Percentiles rank a stretch among this genome's conserved stretches.
phyloP scores from a whole-genome alignment of 35 echinoderm and acorn worm species.

The Apostichopus japonicus region DNA sequence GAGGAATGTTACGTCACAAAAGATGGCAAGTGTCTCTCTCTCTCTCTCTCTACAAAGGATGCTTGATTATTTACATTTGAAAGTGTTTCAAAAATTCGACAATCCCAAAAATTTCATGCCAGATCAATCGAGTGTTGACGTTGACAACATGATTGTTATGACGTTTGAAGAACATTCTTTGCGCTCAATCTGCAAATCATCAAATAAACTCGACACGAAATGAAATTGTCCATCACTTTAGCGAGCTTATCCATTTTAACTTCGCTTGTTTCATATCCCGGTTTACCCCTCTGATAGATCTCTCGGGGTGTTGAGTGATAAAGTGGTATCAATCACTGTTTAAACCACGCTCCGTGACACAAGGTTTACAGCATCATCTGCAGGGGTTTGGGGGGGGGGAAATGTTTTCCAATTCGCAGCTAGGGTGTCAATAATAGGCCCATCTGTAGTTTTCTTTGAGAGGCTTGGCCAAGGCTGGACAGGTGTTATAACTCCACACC shows the following conservation, averaged over 20 bases:
- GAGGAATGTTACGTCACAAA: not conserved
- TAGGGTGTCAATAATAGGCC: not conserved
- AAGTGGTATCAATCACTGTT: conserved; percentile 8
- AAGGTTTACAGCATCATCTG: not conserved
- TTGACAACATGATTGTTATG: not conserved
- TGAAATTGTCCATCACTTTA: conserved; percentile 14
- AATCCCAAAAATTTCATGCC: conserved; percentile 14
- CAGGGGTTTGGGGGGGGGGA: not conserved
- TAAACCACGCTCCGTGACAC: not conserved
- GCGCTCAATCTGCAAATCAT: not conserved
- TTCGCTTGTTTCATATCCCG: not conserved
- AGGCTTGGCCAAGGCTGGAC: not conserved
- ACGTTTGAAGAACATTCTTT: not conserved
- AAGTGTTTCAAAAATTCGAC: conserved; percentile 4
- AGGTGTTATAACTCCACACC: not conserved
- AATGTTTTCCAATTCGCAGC: not conserved
- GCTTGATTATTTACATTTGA: not conserved
- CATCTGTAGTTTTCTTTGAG: not conserved
- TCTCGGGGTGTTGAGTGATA: not conserved
- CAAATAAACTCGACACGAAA: not conserved
- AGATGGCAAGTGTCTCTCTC: not conserved
- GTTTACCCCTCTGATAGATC: not conserved
- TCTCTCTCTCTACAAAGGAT: not conserved
- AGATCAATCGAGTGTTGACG: not conserved
- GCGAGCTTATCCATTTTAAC: not conserved